Conservation (phyloP, 2,888 invertebrate genomes). For the Cheilosia variabilis region DNA sequence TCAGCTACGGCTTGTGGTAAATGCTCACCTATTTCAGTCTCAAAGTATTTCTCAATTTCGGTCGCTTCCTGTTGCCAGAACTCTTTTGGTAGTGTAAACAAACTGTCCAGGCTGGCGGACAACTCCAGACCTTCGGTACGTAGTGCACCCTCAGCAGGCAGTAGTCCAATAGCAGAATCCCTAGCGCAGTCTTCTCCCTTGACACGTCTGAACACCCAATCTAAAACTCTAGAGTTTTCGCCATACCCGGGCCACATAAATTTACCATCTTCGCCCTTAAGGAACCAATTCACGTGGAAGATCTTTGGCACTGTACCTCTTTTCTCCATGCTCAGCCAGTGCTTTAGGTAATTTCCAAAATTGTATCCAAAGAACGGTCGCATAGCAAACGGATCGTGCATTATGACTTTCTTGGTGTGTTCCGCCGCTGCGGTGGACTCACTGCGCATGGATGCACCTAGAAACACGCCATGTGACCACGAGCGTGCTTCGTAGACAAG, state of each 20-base stretch:
- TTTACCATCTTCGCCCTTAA: conserved; percentile 92
- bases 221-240: conserved; percentile 97
- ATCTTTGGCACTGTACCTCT: conserved; percentile 92
- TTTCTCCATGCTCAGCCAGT: conserved; percentile 95
- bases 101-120: conserved; percentile 88
- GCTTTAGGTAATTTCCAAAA: conserved; percentile 96
- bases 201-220: conserved; percentile 96
- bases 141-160: conserved; percentile 87
- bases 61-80: conserved; percentile 95
- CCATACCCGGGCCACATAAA: conserved; percentile 99
- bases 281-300: conserved; percentile 99
- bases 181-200: conserved; percentile 89
- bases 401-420: conserved; percentile 93
- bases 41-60: conserved; percentile 94
- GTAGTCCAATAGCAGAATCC: conserved; percentile 90
- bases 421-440: conserved; percentile 99
- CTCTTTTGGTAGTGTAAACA: conserved; percentile 93
- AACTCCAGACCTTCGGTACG: conserved; percentile 89
- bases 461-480: conserved; percentile 98
- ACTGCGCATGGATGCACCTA: conserved; percentile 97
- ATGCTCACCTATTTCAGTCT: conserved; percentile 94
- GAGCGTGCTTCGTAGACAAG: conserved; percentile 95
- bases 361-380: conserved; percentile 99
- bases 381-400: conserved; percentile 99
- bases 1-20: conserved; percentile 90